Conservation (phyloP, 2,113 vertebrate species). For the Myiozetetes cayanensis region DNA sequence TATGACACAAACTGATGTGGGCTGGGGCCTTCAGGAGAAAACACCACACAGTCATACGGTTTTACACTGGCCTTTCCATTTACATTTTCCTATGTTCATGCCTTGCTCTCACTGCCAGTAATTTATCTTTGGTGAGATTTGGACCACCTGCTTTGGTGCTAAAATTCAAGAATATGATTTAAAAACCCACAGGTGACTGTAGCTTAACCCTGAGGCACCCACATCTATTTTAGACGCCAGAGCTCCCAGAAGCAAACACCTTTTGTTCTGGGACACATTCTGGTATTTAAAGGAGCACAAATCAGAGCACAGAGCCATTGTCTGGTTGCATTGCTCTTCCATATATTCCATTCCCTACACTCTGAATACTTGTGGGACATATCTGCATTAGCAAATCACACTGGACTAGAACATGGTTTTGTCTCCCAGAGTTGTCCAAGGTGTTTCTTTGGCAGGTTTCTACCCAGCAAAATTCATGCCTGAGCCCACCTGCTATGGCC, state of each 20-base stretch:
- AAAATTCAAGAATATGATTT: background rate
- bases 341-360: background rate
- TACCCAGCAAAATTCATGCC: background rate
- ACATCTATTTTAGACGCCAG: background rate
- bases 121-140: background rate
- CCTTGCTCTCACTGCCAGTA: background rate
- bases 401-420: fast-evolving
- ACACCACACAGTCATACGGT: fast-evolving
- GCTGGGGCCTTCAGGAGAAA: background rate
- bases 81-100: background rate
- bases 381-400: background rate
- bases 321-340: background rate
- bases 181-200: background rate
- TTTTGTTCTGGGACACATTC: background rate
- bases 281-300: background rate
- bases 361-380: background rate
- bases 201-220: background rate
- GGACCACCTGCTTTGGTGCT: background rate
- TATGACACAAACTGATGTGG: no score
- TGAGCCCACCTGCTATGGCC: background rate
- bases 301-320: background rate
- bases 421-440: background rate
- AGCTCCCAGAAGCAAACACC: background rate
- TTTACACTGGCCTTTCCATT: background rate
- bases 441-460: background rate